These are phyloP conservation scores for Gymnogyps californianus DNA, from an alignment of 2,113 vertebrate genomes.

Conservation along the genomic window DNA sequence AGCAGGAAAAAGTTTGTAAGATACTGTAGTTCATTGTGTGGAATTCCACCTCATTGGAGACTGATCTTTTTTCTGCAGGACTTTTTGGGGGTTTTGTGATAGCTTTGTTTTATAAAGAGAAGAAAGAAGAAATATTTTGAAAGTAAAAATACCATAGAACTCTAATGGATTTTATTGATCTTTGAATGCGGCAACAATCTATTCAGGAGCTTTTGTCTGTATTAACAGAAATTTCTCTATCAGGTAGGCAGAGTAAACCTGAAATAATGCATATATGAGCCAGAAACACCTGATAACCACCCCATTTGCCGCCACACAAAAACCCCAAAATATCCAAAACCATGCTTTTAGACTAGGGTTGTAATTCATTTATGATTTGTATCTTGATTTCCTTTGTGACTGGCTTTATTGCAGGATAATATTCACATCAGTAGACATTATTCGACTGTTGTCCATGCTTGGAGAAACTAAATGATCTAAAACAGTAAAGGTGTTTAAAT, in stretches of 20 bases:
- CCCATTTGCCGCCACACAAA: neutral
- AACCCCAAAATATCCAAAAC: neutral
- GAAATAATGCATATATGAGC: neutral
- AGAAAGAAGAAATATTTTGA: neutral
- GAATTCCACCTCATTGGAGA: neutral
- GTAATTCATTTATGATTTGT: neutral
- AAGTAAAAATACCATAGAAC: neutral
- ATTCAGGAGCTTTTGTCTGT: neutral
- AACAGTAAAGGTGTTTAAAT: neutral
- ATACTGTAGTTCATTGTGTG: neutral
- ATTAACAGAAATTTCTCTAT: neutral
- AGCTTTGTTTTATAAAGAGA: neutral
- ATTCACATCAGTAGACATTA: neutral
- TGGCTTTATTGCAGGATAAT: conserved; percentile 18
- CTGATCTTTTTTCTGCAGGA: neutral
- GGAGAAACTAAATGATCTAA: neutral
- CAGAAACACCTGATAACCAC: neutral
- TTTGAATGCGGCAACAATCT: neutral
- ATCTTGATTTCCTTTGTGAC: neutral
- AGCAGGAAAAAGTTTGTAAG: neutral
- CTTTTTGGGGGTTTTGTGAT: neutral
- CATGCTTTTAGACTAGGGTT: neutral
- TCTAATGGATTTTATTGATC: neutral
- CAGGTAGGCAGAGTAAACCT: neutral
- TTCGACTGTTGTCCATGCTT: neutral